Evolutionary conservation across 2,113 vertebrate species (phyloP), one percentile per base, ranked within the genome.

Genomic region (Sinocyclocheilus grahami): DNA sequence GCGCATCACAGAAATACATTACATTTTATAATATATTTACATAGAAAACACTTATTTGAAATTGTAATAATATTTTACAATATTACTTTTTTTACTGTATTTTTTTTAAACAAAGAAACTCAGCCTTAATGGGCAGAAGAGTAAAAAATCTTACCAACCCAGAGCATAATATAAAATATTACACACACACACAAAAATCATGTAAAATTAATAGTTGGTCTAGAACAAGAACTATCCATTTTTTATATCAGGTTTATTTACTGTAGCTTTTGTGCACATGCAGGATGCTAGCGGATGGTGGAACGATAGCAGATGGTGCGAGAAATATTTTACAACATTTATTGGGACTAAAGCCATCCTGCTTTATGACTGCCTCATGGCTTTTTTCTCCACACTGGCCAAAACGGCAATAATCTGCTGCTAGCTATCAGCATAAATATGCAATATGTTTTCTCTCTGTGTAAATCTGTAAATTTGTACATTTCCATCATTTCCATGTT

Each of bases 301-400:
- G 39, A 75, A 75, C 20, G 72, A 46, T 8, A 75, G 39, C 72
- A 75, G 72, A 75, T 75, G 39, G 39, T 24, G 11, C 0, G 22
- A 24, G 10, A 46, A 46, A 75, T 75, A 75, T 75, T 74, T 46
- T 46, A 74, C 71, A 46, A 3, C 22, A 74, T 74, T 12, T 48
- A n/a, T 7, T 46, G 72, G 72, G 72, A 48, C 37, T 75, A 13
- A 75, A 46, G 72, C 72, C 72, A 46, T 75, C 22, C 72, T 75
- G 37, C 18, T 42, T 74, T 46, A 74, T 2, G 4, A 46, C 67
- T 37, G 5, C 37, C 39, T 42, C 37, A 1, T 39, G 37, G 37
- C 39, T 46, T 22, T 74, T 63, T n/a, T 13, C 37, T 74, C 37
- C 33, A 72, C 20, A 22, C 37, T 13, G 37, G 37, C 4, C 71